Conservation (phyloP, 2,113 vertebrate species). For the Pyrgilauda ruficollis region DNA sequence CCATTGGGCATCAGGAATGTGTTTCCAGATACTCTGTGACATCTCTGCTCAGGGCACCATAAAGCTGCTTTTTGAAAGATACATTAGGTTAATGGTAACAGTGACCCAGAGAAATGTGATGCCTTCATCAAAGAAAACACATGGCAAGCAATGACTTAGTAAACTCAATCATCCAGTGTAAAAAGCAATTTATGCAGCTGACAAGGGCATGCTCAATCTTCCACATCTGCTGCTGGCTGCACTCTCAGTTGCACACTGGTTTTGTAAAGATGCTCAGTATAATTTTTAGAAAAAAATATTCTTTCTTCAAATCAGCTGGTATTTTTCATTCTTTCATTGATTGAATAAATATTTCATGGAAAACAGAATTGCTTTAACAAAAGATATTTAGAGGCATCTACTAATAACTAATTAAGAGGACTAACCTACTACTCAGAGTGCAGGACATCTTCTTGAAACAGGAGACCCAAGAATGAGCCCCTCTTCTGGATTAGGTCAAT, state of each 20-base stretch:
- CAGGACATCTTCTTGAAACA: not conserved
- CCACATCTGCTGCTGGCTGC: not conserved
- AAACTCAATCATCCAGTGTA: slow-evolving; percentile 31
- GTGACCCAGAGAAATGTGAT: slow-evolving; percentile 51
- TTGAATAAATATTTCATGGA: not conserved
- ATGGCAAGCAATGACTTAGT: not conserved
- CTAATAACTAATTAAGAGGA: not conserved
- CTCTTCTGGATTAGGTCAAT: not conserved
- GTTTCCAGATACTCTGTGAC: not conserved
- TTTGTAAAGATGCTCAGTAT: not conserved
- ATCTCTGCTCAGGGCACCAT: not conserved
- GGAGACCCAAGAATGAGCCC: not conserved
- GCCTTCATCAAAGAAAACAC: slow-evolving; percentile 54
- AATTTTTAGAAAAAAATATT: not conserved
- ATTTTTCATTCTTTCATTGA: not conserved
- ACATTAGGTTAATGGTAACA: slow-evolving; percentile 53
- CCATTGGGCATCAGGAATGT: not conserved
- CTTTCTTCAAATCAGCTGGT: not conserved
- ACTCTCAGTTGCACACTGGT: not conserved
- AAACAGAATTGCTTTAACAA: not conserved
- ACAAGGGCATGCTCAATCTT: slow-evolving; percentile 49
- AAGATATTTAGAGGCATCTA: not conserved
- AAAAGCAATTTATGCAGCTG: slow-evolving; percentile 45
- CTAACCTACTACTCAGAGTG: not conserved
- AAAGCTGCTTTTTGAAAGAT: slow-evolving; percentile 24